Evolutionary conservation across 2,797 vertebrate genomes (phyloP).

Genomic region (Pipistrellus pipistrellus): DNA sequence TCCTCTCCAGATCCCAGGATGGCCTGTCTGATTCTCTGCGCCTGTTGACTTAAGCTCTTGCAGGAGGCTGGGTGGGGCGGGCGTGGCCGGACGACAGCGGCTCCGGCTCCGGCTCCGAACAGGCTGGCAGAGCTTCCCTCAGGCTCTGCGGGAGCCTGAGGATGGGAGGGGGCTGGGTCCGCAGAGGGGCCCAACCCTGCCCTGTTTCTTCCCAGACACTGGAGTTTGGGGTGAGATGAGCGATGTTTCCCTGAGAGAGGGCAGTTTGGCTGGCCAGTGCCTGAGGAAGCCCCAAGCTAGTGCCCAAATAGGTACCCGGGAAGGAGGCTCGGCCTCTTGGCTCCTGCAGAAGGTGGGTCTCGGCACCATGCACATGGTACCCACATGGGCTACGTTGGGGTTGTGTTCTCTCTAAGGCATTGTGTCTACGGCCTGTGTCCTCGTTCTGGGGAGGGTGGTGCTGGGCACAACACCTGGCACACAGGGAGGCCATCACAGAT

Average conservation of each 20-base stretch:
- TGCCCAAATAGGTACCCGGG: not conserved
- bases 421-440: too few species aligned
- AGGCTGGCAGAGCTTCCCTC: not conserved
- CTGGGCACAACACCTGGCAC: not conserved
- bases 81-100: not conserved
- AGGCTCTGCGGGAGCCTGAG: not conserved
- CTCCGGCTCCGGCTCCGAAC: not conserved
- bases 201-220: not conserved
- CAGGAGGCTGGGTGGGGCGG: conserved; percentile 66
- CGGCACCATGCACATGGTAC: not conserved
- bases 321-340: not conserved
- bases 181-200: not conserved
- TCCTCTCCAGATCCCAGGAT: conserved; percentile 22
- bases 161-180: not conserved
- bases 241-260: not conserved
- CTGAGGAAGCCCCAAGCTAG: not conserved
- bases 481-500: not conserved
- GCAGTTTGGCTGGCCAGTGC: not conserved
- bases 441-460: not conserved
- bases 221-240: not conserved
- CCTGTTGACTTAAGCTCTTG: conserved; percentile 51
- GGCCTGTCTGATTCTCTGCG: conserved; percentile 63
- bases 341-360: not conserved
- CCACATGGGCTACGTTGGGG: rapidly evolving
- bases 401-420: rapidly evolving